phyloP scores from a whole-genome alignment of 1,140 invertebrate genomes.

The Mamestra configurata region DNA sequence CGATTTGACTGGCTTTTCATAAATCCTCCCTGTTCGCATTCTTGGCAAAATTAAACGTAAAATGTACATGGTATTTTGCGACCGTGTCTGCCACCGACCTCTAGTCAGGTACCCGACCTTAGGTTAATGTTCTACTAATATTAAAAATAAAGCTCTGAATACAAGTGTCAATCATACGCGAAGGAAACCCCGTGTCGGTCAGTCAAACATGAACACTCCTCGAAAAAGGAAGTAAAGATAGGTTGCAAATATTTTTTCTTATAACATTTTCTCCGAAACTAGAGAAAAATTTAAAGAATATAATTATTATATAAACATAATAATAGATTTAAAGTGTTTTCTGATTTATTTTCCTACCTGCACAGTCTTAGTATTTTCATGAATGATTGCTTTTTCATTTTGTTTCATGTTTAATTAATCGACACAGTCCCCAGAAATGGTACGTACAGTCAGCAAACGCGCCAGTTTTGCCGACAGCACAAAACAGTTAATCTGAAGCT shows the following conservation, averaged over 20 bases:
- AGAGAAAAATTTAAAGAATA: conserved; percentile 18
- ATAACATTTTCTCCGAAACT: conserved; percentile 13
- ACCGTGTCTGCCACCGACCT: conserved; percentile 22
- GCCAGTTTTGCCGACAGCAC: not conserved
- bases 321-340: not conserved
- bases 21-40: not conserved
- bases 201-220: not conserved
- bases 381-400: not conserved
- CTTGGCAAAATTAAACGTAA: not conserved
- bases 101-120: conserved; percentile 21
- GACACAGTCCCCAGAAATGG: not conserved
- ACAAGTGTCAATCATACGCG: conserved; percentile 7
- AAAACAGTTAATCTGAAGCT: conserved; percentile 3
- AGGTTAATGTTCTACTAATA: conserved; percentile 7
- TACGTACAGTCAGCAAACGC: conserved; percentile 5
- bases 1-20: not conserved
- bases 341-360: not conserved
- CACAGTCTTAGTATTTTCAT: not conserved
- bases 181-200: not conserved
- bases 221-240: not conserved
- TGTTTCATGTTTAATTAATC: not conserved
- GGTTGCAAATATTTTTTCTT: not conserved
- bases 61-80: conserved; percentile 30
- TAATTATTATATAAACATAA: not conserved
- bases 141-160: conserved; percentile 42